Evolutionary conservation across 2,888 invertebrate species (phyloP).

Genomic region (Tillus elongatus): DNA sequence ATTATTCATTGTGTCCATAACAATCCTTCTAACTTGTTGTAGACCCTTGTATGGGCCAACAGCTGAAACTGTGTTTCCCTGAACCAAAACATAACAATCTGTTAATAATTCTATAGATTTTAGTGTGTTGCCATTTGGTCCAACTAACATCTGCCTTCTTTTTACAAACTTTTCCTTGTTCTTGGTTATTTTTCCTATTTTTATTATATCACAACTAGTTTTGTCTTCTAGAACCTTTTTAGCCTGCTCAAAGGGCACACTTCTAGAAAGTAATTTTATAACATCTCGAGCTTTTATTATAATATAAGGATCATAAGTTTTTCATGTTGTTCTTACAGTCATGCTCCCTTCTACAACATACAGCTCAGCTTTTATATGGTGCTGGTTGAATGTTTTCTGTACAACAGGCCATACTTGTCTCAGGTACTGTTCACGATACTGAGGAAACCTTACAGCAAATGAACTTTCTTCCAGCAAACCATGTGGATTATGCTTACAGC

Average conservation of each 20-base stretch:
- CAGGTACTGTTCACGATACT: constrained; percentile 92
- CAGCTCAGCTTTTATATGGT: constrained; percentile 75
- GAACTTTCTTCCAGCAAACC: constrained; percentile 87
- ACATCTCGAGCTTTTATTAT: constrained; percentile 94
- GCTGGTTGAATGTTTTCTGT: constrained; percentile 71
- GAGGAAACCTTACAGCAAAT: constrained; percentile 94
- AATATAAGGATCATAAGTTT: constrained; percentile 98
- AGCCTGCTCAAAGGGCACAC: constrained; percentile 96
- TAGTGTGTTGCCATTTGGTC: constrained; percentile 95
- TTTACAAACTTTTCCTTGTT: constrained; percentile 94
- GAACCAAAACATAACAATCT: constrained; percentile 91
- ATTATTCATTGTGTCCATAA: constrained; percentile 96
- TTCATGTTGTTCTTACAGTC: constrained; percentile 86
- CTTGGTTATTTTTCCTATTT: constrained; percentile 82
- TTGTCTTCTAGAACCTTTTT: constrained; percentile 80
- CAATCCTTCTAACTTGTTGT: constrained; percentile 78
- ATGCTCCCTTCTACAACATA: constrained; percentile 92
- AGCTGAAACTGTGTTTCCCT: constrained; percentile 94
- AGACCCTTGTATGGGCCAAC: constrained; percentile 93
- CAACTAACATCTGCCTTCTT: constrained; percentile 86
- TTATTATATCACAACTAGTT: constrained; percentile 89
- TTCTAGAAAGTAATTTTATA: constrained; percentile 87
- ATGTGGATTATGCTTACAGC: constrained; percentile 87
- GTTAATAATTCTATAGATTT: constrained; percentile 95
- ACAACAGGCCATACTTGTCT: constrained; percentile 93